Evolutionary conservation across 1,140 invertebrate genomes (phyloP), one percentile per base, ranked within the genome.

Genomic region (Drosophila mayri): DNA sequence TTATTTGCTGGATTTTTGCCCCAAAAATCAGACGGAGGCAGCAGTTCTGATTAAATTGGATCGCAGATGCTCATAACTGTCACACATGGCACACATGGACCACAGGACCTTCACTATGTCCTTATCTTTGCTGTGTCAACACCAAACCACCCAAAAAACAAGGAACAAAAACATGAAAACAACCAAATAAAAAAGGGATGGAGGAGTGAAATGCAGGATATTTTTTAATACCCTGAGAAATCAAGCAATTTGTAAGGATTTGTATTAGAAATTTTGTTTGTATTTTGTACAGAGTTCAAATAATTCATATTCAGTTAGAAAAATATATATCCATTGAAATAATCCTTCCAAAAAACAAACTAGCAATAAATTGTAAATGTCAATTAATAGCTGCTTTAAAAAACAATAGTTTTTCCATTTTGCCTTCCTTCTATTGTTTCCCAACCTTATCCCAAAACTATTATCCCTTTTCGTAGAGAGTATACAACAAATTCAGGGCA

Each of bases 11-110:
- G 70, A 44, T 73, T 85, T 62, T 61, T 47, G 37, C 57, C 81
- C 59, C 62, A 84, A 84, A 84, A 76, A 75, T 73, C 60, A 50
- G 40, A 5, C 47, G 49, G 35, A 50, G 62, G 49, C 25, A 50
- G 60, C 52, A 83, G 70, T 59, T 75, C 76, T 83, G 80, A 84
- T 80, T 84, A 87, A 87, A 87, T 87, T 87, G 84, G 64, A 80
- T 87, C 76, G 63, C 59, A 67, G 80, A 65, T 88, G 64, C 85
- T 84, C 84, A 87, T 87, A 87, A 88, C 76, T 80, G 85, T 87
- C 85, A 77, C 83, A 85, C 77, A 85, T 87, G 82, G 43, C 64
- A 58, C 64, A 58, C 35, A 55, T 11, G 35, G 35, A 38, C 35
- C 50, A 22, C 32, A 67, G 63, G 44, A 44, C 43, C 46, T 54